Percentiles rank a stretch among this genome's conserved stretches.
Conservation (phyloP, 2,797 vertebrate genomes). For the Amphiprion clarkii region DNA sequence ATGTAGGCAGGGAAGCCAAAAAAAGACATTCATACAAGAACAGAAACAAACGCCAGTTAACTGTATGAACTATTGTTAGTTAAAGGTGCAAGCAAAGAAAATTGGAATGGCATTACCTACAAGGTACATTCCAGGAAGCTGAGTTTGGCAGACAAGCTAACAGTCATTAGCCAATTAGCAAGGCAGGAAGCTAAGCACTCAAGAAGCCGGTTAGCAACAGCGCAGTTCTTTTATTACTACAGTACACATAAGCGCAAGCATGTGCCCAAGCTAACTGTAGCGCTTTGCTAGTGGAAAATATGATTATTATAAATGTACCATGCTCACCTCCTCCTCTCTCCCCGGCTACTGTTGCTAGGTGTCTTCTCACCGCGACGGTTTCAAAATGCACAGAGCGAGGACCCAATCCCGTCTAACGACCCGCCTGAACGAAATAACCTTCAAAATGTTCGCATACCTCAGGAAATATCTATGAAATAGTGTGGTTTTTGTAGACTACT, state of each 20-base stretch:
- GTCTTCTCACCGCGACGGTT: slow-evolving; percentile 80
- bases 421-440: slow-evolving; percentile 72
- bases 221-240: neutral
- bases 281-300: neutral
- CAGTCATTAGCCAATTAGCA: slow-evolving; percentile 62
- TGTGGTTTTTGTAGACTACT: neutral
- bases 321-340: slow-evolving; percentile 75
- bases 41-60: fast-evolving
- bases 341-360: slow-evolving; percentile 68
- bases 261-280: neutral
- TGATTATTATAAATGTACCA: slow-evolving; percentile 21
- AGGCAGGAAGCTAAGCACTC: slow-evolving; percentile 47
- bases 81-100: neutral
- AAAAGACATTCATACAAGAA: neutral
- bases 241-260: neutral
- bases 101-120: neutral
- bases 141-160: slow-evolving; percentile 56
- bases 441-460: neutral
- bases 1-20: slow-evolving; percentile 6
- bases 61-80: fast-evolving
- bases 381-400: slow-evolving; percentile 79
- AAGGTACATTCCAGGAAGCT: neutral
- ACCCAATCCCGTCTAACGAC: slow-evolving; percentile 51
- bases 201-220: slow-evolving; percentile 27
- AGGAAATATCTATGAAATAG: neutral